phyloP scores from a whole-genome alignment of 1,140 invertebrate species.

The Eueides isabella region DNA sequence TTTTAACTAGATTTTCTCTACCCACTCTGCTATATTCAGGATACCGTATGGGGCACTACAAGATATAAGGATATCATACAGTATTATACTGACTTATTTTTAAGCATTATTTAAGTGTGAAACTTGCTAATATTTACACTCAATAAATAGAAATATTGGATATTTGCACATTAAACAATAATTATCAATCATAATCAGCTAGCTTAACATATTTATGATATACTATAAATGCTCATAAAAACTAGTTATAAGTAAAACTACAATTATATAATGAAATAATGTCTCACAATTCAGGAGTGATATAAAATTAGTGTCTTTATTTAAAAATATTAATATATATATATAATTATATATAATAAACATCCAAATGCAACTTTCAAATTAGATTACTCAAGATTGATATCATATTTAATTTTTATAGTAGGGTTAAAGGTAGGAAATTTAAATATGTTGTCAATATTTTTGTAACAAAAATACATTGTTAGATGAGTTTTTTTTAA shows the following conservation, averaged over 20 bases:
- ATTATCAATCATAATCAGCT: background rate
- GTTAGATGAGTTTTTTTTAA: background rate
- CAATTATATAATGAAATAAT: background rate
- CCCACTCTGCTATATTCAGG: too few species aligned
- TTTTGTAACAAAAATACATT: too few species aligned
- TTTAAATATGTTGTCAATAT: background rate
- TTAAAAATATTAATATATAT: background rate
- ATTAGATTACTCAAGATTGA: background rate
- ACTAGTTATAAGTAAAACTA: background rate
- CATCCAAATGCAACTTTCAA: background rate
- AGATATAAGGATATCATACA: too few species aligned
- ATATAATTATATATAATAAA: background rate
- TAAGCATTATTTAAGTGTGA: too few species aligned
- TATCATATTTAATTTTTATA: background rate
- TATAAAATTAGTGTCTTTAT: background rate
- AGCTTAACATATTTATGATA: background rate
- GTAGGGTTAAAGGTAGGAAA: background rate
- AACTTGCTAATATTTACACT: too few species aligned
- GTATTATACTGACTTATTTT: too few species aligned
- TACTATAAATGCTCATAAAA: background rate
- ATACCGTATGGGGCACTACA: too few species aligned
- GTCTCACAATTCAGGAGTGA: background rate
- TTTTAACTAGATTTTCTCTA: too few species aligned
- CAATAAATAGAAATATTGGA: background rate
- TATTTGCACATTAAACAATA: background rate